These are phyloP conservation scores for Margaritifera margaritifera DNA, from an alignment of 2,888 invertebrate species.

Conservation along the genomic window DNA sequence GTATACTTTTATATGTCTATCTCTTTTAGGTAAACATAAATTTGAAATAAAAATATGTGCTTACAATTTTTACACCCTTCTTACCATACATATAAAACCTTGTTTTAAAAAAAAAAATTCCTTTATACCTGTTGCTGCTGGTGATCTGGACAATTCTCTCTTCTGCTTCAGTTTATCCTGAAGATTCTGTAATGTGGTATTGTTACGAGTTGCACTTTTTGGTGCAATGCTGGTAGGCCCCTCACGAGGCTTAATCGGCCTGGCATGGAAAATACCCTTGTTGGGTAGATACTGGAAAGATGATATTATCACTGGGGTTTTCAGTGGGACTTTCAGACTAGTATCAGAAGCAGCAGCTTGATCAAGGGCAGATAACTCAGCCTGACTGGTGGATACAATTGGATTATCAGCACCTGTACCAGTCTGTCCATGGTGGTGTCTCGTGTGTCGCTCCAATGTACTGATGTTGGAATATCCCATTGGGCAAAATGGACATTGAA, in stretches of 20 bases:
- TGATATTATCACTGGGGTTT: constrained; percentile 5
- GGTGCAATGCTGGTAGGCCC: constrained; percentile 3
- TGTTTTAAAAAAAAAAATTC: too few species aligned
- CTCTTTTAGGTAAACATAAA: too few species aligned
- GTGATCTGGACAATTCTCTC: constrained; percentile 5
- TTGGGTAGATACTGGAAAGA: constrained; percentile 13
- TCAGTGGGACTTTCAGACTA: constrained; percentile 1
- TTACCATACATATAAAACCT: too few species aligned
- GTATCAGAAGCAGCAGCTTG: too few species aligned
- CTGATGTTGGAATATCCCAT: constrained; percentile 43
- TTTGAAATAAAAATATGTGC: too few species aligned
- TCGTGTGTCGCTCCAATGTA: constrained; percentile 37
- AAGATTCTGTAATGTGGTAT: constrained; percentile 22
- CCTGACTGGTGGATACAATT: constrained; percentile 20
- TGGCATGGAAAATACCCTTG: constrained; percentile 6
- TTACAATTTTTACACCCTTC: too few species aligned
- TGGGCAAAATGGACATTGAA: constrained; percentile 49
- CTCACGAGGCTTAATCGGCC: constrained; percentile 1
- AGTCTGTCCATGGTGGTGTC: constrained; percentile 25
- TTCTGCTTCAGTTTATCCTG: constrained; percentile 38
- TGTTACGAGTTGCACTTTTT: constrained; percentile 7
- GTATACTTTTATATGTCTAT: too few species aligned
- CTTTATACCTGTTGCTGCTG: too few species aligned
- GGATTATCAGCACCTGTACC: constrained; percentile 15
- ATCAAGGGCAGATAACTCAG: not conserved